Evolutionary conservation across 2,797 vertebrate species (phyloP), one percentile per base, ranked within the genome.

Genomic region (Sebastes kiyomatsui): DNA sequence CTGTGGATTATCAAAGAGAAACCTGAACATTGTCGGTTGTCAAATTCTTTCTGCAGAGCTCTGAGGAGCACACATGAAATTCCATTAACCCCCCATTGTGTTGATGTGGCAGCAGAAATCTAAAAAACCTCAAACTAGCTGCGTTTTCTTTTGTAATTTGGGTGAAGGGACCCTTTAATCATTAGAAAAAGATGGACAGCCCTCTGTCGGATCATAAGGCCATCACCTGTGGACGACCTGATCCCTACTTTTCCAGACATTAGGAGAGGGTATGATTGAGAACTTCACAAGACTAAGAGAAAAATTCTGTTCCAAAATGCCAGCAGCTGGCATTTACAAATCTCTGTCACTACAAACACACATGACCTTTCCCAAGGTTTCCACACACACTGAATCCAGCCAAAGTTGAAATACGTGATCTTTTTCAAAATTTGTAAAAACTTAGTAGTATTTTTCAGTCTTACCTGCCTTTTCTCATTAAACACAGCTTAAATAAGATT

Each of bases 251-350:
- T 78, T 42, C 27, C 33, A 66, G 56, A 56, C 32, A 72, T 67
- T 69, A 59, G 58, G 25, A 67, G 33, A 75, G 32, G 10, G 10
- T 71, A 4, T 80, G 67, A 77, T 59, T 84, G 71, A 85, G 86
- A 75, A 87, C 68, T 67, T 72, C 22, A 58, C 67, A 55, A 75
- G 68, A 78, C 58, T 16, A 81, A 86, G 56, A 85, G 64, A 60
- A 72, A 38, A 67, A 54, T 10, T 56, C 59, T 67, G 28, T 72
- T 89, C 68, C 28, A 49, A 91, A 92, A 90, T 89, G 84, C 79
- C 89, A 92, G 73, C 55, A 11, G 68, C 67, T 88, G 88, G 84
- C 82, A 92, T 89, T 89, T 90, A 80, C 14, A 4, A 74, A 86
- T 83, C 73, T 86, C 62, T 46, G 35, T 62, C 67, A 69, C 60